These are phyloP conservation scores for Polyploca ridens DNA, from an alignment of 2,888 invertebrate genomes.

Conservation along the genomic window DNA sequence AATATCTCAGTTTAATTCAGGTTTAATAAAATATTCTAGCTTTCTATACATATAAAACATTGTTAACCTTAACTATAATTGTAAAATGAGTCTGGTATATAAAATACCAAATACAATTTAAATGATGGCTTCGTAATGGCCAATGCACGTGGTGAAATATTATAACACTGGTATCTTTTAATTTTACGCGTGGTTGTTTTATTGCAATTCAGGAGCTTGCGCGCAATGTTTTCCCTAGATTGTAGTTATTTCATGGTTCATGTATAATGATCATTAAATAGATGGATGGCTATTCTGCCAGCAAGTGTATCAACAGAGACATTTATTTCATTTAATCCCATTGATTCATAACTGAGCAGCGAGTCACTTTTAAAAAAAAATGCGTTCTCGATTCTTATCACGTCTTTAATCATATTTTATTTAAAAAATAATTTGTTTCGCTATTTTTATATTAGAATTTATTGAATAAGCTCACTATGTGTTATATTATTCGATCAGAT, in stretches of 20 bases:
- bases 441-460: too few species aligned
- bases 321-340: not conserved
- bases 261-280: not conserved
- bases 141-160: not conserved
- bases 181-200: constrained; percentile 4
- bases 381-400: not conserved
- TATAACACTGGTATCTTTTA: not conserved
- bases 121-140: not conserved
- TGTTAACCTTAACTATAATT: not conserved
- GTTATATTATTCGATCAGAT: not conserved
- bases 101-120: not conserved
- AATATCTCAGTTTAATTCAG: too few species aligned
- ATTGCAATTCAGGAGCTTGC: not conserved
- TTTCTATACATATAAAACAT: too few species aligned
- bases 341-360: not conserved
- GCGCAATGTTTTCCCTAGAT: not conserved
- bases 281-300: not conserved
- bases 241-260: not conserved
- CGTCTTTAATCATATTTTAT: not conserved
- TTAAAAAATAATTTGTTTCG: not conserved
- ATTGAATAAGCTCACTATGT: too few species aligned
- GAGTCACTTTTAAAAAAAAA: not conserved
- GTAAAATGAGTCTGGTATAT: not conserved
- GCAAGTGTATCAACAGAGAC: not conserved
- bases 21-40: too few species aligned